Conservation (phyloP, 2,888 invertebrate species). For the Lasioglossum oenotherae region DNA sequence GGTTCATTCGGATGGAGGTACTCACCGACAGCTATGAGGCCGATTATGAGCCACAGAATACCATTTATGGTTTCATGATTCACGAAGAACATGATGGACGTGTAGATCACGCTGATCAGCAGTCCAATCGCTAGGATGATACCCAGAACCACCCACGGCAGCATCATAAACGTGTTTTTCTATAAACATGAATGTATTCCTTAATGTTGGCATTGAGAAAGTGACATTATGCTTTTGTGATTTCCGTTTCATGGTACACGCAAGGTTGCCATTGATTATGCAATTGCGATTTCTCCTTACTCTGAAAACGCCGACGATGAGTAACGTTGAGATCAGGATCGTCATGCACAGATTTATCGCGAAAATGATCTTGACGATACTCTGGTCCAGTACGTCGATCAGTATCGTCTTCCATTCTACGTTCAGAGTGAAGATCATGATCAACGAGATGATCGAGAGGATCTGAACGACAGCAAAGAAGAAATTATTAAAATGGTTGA, state of each 20-base stretch:
- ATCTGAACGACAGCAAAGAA: slow-evolving; percentile 80
- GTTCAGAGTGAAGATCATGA: slow-evolving; percentile 88
- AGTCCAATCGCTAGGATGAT: slow-evolving; percentile 92
- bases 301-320: slow-evolving; percentile 91
- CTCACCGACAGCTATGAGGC: slow-evolving; percentile 88
- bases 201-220: not conserved
- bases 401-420: slow-evolving; percentile 92
- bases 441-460: slow-evolving; percentile 89
- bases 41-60: slow-evolving; percentile 87
- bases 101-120: slow-evolving; percentile 92
- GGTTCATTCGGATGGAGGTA: not conserved
- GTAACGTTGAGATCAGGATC: slow-evolving; percentile 91
- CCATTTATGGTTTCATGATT: slow-evolving; percentile 87
- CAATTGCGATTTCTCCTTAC: slow-evolving; percentile 85
- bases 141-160: slow-evolving; percentile 93
- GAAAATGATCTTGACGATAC: slow-evolving; percentile 91
- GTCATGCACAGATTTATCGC: slow-evolving; percentile 93
- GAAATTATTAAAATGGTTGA: not conserved
- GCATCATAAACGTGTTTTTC: slow-evolving; percentile 93
- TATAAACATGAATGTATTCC: slow-evolving; percentile 78
- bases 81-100: slow-evolving; percentile 90
- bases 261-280: not conserved
- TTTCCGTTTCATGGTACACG: not conserved
- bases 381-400: slow-evolving; percentile 89
- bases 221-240: not conserved